phyloP scores from a whole-genome alignment of 2,113 vertebrate genomes.

The Plestiodon gilberti region DNA sequence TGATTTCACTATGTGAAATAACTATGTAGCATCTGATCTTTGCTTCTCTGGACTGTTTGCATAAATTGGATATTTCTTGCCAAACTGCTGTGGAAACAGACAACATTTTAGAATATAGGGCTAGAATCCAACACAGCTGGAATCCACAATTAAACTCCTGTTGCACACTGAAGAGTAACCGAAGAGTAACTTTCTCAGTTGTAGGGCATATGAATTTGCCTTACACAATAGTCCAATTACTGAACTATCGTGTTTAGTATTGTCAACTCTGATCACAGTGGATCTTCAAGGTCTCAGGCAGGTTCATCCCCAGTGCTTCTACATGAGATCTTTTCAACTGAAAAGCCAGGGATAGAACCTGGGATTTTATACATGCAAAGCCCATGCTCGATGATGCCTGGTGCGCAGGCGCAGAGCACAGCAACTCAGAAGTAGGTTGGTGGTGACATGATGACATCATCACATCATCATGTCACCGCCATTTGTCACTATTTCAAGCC shows the following conservation, averaged over 20 bases:
- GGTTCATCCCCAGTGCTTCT: not conserved
- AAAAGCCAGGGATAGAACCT: not conserved
- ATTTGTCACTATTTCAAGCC: no score
- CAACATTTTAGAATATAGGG: not conserved
- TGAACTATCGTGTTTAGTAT: no score
- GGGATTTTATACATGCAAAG: not conserved
- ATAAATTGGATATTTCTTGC: slow-evolving; percentile 18
- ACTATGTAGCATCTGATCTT: slow-evolving; percentile 13
- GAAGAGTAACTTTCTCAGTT: not conserved
- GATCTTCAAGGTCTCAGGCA: not conserved
- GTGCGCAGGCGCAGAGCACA: no score
- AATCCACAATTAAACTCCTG: slow-evolving; percentile 6
- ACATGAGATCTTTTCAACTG: not conserved
- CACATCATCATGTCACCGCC: no score
- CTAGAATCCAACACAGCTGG: slow-evolving; percentile 5
- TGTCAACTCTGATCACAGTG: not conserved
- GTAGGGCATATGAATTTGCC: not conserved
- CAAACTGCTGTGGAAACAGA: slow-evolving; percentile 2
- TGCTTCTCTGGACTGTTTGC: slow-evolving; percentile 9
- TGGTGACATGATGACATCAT: no score
- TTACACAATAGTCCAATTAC: not conserved
- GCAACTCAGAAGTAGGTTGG: no score
- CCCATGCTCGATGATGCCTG: no score
- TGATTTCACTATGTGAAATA: slow-evolving; percentile 4
- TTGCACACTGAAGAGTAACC: not conserved